A percentile compares a stretch with the other conserved stretches of the same genome.
phyloP scores from a whole-genome alignment of 2,113 vertebrate species.

The Oceanites oceanicus region DNA sequence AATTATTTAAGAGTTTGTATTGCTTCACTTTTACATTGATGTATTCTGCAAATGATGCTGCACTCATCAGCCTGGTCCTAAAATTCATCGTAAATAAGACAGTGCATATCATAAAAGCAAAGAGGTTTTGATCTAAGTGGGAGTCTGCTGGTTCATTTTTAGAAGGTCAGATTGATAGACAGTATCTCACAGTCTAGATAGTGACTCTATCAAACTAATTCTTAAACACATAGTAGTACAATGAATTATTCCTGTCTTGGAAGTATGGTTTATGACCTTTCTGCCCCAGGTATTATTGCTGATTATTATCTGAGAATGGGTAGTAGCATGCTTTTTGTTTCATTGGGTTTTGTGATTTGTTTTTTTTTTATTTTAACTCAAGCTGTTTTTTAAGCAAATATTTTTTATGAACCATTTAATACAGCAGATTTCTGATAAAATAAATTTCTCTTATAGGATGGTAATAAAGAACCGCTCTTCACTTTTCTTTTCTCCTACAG shows the following conservation, averaged over 20 bases:
- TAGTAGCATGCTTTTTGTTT: constrained; percentile 42
- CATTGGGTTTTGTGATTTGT: neutral
- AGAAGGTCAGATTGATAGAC: constrained; percentile 69
- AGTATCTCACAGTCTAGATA: constrained; percentile 56
- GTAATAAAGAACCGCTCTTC: neutral
- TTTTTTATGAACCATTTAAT: neutral
- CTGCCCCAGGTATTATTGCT: constrained; percentile 71
- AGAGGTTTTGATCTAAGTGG: constrained; percentile 26
- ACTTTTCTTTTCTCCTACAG: neutral
- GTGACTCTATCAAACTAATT: constrained; percentile 72
- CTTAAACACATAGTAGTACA: constrained; percentile 65
- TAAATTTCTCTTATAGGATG: neutral
- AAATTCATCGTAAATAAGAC: neutral
- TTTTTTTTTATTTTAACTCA: neutral
- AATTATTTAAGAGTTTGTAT: neutral
- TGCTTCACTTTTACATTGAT: neutral
- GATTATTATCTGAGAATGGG: constrained; percentile 68
- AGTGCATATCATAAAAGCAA: neutral
- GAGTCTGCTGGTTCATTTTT: constrained; percentile 46
- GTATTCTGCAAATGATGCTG: neutral
- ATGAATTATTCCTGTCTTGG: constrained; percentile 68
- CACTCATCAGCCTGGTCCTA: neutral
- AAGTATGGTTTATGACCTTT: constrained; percentile 68
- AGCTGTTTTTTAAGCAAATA: constrained; percentile 35
- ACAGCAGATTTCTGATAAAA: neutral